Evolutionary conservation across 2,797 vertebrate species (phyloP).

Genomic region (Pteropus rufus): DNA sequence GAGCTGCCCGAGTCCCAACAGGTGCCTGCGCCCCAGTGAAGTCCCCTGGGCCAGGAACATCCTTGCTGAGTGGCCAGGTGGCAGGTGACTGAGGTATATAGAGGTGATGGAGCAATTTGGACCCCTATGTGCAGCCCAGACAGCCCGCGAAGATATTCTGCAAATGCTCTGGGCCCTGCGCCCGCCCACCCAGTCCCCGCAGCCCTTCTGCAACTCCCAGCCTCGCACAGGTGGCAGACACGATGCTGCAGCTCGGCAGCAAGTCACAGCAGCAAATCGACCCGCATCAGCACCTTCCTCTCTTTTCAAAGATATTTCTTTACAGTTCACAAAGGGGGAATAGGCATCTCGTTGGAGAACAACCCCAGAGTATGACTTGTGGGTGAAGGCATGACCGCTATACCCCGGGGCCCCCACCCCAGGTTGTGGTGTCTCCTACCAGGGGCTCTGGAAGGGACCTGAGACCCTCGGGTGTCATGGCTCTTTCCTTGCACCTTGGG

Average conservation of each 20-base stretch:
- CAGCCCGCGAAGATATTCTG: not conserved
- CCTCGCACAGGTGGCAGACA: constrained; percentile 79
- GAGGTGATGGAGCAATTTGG: constrained; percentile 63
- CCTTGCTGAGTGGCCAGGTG: constrained; percentile 53
- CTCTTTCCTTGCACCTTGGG: constrained; percentile 77
- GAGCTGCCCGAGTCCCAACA: constrained; percentile 57
- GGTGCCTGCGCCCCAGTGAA: not conserved
- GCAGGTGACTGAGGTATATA: constrained; percentile 83
- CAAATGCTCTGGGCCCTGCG: not conserved
- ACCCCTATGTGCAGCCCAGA: constrained; percentile 57
- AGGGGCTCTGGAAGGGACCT: constrained; percentile 78
- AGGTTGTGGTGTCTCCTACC: constrained; percentile 54
- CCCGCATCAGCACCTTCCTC: constrained; percentile 19
- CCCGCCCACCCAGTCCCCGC: not conserved
- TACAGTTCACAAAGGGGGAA: constrained; percentile 77
- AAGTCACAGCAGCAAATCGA: constrained; percentile 81
- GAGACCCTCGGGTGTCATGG: constrained; percentile 77
- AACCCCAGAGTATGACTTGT: constrained; percentile 71
- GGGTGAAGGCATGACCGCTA: constrained; percentile 79
- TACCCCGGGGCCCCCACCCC: constrained; percentile 54
- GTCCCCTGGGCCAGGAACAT: constrained; percentile 31
- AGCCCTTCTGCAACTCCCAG: constrained; percentile 62
- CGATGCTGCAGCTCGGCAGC: constrained; percentile 81
- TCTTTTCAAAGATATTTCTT: constrained; percentile 77
- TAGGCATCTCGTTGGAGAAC: constrained; percentile 68